Conservation (phyloP, 2,113 vertebrate genomes). For the Scomber japonicus region DNA sequence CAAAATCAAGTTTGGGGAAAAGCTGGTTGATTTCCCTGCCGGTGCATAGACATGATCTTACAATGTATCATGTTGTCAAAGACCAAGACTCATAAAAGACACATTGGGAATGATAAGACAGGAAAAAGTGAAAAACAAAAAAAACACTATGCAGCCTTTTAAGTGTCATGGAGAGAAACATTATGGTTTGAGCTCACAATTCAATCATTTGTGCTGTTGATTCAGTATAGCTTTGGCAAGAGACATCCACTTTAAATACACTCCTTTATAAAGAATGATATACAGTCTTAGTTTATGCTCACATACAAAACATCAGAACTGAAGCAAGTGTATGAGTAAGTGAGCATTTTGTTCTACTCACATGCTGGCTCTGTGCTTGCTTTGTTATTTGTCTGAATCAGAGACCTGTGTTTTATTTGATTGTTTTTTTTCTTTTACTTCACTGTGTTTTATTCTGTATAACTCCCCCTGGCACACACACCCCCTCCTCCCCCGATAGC, state of each 20-base stretch:
- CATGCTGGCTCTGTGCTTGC: neutral
- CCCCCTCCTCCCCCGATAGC: neutral
- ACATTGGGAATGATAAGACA: neutral
- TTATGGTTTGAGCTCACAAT: too few species aligned
- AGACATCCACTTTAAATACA: too few species aligned
- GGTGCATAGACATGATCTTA: conserved; percentile 16
- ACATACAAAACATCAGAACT: conserved; percentile 3
- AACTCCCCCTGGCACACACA: neutral
- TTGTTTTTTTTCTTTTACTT: neutral
- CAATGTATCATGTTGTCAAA: neutral
- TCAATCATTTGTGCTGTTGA: too few species aligned
- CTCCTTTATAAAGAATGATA: neutral
- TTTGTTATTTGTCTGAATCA: conserved; percentile 7
- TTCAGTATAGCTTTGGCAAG: neutral
- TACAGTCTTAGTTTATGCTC: neutral
- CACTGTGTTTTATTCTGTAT: conserved; percentile 20
- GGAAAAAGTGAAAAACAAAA: neutral
- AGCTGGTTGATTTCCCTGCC: conserved; percentile 29
- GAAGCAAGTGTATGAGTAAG: conserved; percentile 5
- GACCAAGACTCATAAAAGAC: neutral
- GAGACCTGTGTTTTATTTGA: neutral
- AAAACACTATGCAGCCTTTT: too few species aligned
- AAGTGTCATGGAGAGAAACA: too few species aligned
- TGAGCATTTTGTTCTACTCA: conserved; percentile 1
- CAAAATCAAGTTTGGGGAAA: neutral